Base-by-base conservation (phyloP, 2,797 vertebrate species). In the Myotis findleyi region DNA sequence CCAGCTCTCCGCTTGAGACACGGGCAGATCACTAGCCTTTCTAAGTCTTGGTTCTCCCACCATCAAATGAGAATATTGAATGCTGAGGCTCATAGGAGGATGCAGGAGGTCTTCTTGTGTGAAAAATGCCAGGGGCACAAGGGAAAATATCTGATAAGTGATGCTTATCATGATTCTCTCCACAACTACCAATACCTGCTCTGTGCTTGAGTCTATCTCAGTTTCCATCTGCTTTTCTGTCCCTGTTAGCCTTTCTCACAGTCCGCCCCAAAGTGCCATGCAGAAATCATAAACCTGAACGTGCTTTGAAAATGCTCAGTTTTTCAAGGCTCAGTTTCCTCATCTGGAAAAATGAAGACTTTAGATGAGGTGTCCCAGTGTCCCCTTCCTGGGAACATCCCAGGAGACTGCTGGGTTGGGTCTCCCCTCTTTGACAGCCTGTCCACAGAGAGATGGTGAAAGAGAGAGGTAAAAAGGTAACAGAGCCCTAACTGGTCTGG, bases 21-120 rank as follows among this genome's bases (percentile, higher is more conserved):
- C 1, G 12, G 44, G 7, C 16, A 2, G 41, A 30, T 72, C 10
- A 4, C 33, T 13, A 2, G 18, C 2, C 82, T 81, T 36, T 20
- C 7, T 27, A 21, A 36, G 44, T 18, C 62, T 55, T 3, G 0
- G 8, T 38, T 90, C 13, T 27, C 23, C 23, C 33, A 30, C 41
- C 44, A 14, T 6, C 38, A 10, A 9, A 38, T 33, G 47, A 68
- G 66, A 33, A 41, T 11, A 4, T 51, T 41, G 62, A 59, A 3
- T 7, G 30, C 13, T 38, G 13, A 13, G 0, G 1, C 23, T 49
- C 14, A 0, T 3, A 11, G 41, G 13, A 55, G 36, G 51, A 44
- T 12, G 30, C 14, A 1, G 1, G 30, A 47, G 81, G 33, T 41
- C 33, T 49, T 33, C 62, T 4, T 4, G 18, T 21, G 9, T 2